Evolutionary conservation across 1,140 invertebrate species (phyloP), one percentile per base, ranked within the genome.

Genomic region (Harpegnathos saltator): DNA sequence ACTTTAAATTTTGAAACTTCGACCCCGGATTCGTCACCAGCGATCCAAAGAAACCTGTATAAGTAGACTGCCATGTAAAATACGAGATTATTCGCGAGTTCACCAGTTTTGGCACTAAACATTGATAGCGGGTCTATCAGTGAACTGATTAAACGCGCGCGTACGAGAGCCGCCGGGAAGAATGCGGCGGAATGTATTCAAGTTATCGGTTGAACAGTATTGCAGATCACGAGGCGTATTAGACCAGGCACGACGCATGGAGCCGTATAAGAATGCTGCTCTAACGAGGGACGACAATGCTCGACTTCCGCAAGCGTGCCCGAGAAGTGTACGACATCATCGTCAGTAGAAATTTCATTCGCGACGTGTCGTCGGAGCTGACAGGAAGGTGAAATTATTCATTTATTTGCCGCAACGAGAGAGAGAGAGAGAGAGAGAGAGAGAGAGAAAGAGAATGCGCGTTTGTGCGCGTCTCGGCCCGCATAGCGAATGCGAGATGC

Each of bases 281-380:
- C 65, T 87, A 87, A 87, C 71, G 86, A 87, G 72, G 81, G 86
- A 87, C 83, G 86, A 87, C 86, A 83, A 87, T 87, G 86, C 86
- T 82, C 82, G 85, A 87, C 86, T 87, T 87, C 74, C 85, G 85
- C 73, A 75, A 69, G 86, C 68, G 71, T 78, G 59, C 50, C 17
- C 62, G 48, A 63, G 63, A 74, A 80, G 52, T 56, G 82, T 87
- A 86, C 82, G 86, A 87, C 84, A 80, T 87, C 81, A 74, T 81
- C 81, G 61, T 87, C 87, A 84, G 85, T 44, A 75, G 85, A 72
- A 77, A 71, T 56, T 48, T 73, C 22, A 54, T 71, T 83, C 66
- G 22, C n/a, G 85, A 72, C 66, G 73, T 50, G 44, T 69, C 61
- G 12, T 48, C 65, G 65, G 65, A 80, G 3, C 52, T 80, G 0